These are phyloP conservation scores for Temnothorax rugatulus DNA, from an alignment of 2,888 invertebrate species.

Conservation along the genomic window DNA sequence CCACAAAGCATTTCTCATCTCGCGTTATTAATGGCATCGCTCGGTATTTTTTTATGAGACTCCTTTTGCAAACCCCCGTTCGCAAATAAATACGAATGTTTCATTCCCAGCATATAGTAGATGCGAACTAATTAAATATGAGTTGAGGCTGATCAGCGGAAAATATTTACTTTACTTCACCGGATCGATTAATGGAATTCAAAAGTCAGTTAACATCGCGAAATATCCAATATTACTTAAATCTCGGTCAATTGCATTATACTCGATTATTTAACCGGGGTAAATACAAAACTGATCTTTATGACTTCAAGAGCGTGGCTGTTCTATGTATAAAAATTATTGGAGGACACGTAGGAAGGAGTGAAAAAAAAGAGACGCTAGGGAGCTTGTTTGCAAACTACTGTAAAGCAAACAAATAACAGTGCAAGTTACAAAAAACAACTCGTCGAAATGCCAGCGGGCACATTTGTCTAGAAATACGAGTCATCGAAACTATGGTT, in stretches of 20 bases:
- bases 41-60: conserved; percentile 70
- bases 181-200: background rate
- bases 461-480: conserved; percentile 52
- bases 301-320: background rate
- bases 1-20: conserved; percentile 73
- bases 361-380: background rate
- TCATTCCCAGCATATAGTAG: conserved; percentile 55
- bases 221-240: conserved; percentile 10
- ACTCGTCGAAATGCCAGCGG: conserved; percentile 46
- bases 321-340: conserved; percentile 7
- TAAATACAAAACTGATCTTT: conserved; percentile 1
- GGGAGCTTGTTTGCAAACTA: conserved; percentile 24
- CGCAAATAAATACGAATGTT: conserved; percentile 71
- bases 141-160: conserved; percentile 38
- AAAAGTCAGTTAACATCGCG: conserved; percentile 21
- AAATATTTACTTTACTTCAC: conserved; percentile 34
- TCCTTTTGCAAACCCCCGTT: conserved; percentile 64
- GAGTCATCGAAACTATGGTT: conserved; percentile 46
- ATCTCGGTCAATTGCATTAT: background rate
- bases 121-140: conserved; percentile 73
- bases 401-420: conserved; percentile 44
- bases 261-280: background rate
- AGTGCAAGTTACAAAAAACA: conserved; percentile 48
- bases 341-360: background rate
- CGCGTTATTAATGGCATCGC: conserved; percentile 77